phyloP scores from a whole-genome alignment of 1,140 invertebrate genomes.

The Neomicropteryx cornuta region DNA sequence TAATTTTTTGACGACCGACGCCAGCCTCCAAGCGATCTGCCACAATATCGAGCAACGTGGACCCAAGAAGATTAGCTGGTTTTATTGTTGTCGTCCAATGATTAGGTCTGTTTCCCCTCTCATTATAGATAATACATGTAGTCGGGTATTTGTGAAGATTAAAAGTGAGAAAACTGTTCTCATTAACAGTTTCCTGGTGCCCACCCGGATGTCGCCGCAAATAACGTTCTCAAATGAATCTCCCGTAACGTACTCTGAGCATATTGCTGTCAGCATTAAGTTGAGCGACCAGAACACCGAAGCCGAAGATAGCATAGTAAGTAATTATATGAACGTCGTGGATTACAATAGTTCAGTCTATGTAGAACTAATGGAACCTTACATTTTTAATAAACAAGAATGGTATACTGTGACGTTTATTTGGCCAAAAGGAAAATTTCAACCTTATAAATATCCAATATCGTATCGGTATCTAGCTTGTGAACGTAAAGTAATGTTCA shows the following conservation, averaged over 20 bases:
- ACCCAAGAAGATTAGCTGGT: conserved; percentile 26
- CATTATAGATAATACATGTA: conserved; percentile 24
- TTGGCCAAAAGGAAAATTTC: conserved; percentile 25
- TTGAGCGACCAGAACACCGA: conserved; percentile 18
- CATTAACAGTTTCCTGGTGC: conserved; percentile 30
- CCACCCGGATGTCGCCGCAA: conserved; percentile 29
- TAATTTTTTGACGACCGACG: no score
- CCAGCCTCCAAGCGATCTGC: no score
- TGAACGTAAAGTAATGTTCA: conserved; percentile 26
- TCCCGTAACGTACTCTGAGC: conserved; percentile 26
- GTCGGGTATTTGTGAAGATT: conserved; percentile 24
- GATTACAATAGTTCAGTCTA: conserved; percentile 29
- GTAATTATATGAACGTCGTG: conserved; percentile 23
- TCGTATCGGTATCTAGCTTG: conserved; percentile 25
- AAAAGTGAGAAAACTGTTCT: conserved; percentile 33
- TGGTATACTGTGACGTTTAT: conserved; percentile 33
- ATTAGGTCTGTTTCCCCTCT: conserved; percentile 29
- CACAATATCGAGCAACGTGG: conserved; percentile 12
- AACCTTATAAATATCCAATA: conserved; percentile 27
- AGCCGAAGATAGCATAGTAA: conserved; percentile 22
- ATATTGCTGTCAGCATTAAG: conserved; percentile 25
- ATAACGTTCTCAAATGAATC: conserved; percentile 22
- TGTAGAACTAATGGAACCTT: conserved; percentile 27
- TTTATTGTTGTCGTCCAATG: conserved; percentile 26
- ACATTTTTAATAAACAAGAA: conserved; percentile 28